phyloP scores from a whole-genome alignment of 2,888 invertebrate genomes.

The Dione juno region DNA sequence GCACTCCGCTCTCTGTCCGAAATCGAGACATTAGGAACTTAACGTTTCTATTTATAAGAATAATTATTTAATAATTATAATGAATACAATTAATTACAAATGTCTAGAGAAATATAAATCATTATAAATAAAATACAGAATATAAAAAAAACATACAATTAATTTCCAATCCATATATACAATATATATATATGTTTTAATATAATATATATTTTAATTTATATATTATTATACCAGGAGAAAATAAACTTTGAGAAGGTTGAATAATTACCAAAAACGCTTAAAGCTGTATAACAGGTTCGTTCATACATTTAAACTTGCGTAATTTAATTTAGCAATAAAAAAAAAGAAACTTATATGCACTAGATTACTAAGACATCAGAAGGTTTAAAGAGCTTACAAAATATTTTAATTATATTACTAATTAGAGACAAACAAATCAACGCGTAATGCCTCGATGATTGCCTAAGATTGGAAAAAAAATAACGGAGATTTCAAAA shows the following conservation, averaged over 20 bases:
- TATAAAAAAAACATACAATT: neutral
- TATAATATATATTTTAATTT: slow-evolving; percentile 1
- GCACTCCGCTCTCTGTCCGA: too few relatives aligned
- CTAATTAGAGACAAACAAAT: neutral
- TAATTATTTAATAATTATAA: too few relatives aligned
- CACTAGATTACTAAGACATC: slow-evolving; percentile 20
- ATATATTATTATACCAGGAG: slow-evolving; percentile 20
- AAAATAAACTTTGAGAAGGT: slow-evolving; percentile 5
- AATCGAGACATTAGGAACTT: too few relatives aligned
- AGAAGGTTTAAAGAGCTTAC: neutral
- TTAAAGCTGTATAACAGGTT: neutral
- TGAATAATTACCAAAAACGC: neutral
- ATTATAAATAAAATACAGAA: neutral
- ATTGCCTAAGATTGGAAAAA: too few relatives aligned
- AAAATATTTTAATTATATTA: neutral
- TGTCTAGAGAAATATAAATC: too few relatives aligned
- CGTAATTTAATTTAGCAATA: neutral
- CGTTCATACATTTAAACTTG: neutral
- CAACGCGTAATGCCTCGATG: neutral
- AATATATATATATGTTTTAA: neutral
- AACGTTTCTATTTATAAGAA: too few relatives aligned
- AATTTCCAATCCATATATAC: too few relatives aligned
- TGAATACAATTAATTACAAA: too few relatives aligned
- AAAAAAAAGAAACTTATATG: slow-evolving; percentile 15
- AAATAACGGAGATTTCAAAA: too few relatives aligned